Conservation (phyloP, 1,140 invertebrate genomes). For the Drosophila novamexicana region DNA sequence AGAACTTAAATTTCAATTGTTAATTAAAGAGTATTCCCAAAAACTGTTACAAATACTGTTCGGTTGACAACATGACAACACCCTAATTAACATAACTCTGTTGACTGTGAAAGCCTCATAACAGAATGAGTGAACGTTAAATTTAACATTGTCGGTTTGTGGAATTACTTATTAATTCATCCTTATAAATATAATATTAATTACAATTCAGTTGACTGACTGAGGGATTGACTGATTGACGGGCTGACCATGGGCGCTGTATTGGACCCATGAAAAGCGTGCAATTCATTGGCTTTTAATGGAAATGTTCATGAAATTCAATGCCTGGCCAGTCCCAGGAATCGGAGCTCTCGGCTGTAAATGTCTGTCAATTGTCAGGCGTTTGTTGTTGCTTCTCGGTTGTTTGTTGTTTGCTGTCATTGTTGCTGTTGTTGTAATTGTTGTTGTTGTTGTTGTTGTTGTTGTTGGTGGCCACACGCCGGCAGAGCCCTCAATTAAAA, state of each 20-base stretch:
- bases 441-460: constrained; percentile 25
- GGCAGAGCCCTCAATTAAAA: constrained; percentile 77
- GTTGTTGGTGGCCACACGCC: constrained; percentile 65
- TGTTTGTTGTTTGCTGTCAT: constrained; percentile 66
- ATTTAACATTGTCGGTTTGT: not conserved
- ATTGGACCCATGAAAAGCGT: constrained; percentile 24
- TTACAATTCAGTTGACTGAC: constrained; percentile 31
- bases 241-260: constrained; percentile 16
- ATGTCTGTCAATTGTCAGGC: constrained; percentile 59
- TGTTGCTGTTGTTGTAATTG: constrained; percentile 23
- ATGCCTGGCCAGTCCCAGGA: constrained; percentile 24
- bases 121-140: not conserved
- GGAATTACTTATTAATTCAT: not conserved
- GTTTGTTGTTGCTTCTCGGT: constrained; percentile 52
- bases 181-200: constrained; percentile 45
- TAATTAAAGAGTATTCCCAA: too few relatives aligned
- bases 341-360: constrained; percentile 27
- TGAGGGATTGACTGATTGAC: constrained; percentile 17
- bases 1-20: too few relatives aligned
- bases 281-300: constrained; percentile 49
- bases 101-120: not conserved
- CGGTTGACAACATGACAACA: too few relatives aligned
- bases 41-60: too few relatives aligned
- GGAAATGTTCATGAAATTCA: constrained; percentile 37
- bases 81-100: too few relatives aligned